A percentile compares a stretch with the other conserved stretches of the same genome.
Evolutionary conservation across 2,888 invertebrate genomes (phyloP).

Genomic region (Linyphia triangularis): DNA sequence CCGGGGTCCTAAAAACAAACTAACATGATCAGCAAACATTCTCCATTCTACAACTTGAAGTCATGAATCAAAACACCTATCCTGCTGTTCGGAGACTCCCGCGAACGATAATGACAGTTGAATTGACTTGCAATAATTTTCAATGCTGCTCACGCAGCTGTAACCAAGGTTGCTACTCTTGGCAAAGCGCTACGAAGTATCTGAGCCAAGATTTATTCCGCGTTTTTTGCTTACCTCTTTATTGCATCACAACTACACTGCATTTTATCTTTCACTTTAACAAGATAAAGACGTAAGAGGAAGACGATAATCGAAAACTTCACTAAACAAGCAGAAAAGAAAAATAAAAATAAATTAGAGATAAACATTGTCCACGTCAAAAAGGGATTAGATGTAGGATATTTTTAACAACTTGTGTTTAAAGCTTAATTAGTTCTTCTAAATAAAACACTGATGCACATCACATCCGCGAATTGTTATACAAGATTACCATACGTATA

Average conservation of each 20-base stretch:
- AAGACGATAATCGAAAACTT: not conserved
- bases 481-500: too few species aligned
- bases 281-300: not conserved
- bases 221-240: not conserved
- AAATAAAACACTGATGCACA: too few species aligned
- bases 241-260: conserved; percentile 28
- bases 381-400: too few species aligned
- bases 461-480: too few species aligned
- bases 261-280: conserved; percentile 7
- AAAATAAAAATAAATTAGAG: too few species aligned
- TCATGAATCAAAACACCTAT: not conserved
- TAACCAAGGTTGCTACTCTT: conserved; percentile 29
- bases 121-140: not conserved
- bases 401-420: too few species aligned
- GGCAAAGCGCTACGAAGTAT: conserved; percentile 7
- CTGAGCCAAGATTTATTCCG: not conserved
- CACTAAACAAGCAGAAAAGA: too few species aligned
- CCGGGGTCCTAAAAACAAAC: conserved; percentile 49
- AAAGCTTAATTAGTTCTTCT: too few species aligned
- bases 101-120: not conserved
- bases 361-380: too few species aligned
- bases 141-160: conserved; percentile 7
- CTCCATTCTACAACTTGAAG: conserved; percentile 10
- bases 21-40: conserved; percentile 67
- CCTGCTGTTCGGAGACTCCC: not conserved